A percentile compares a stretch with the other conserved stretches of the same genome.
Evolutionary conservation across 2,888 invertebrate genomes (phyloP).

Genomic region (Pristionchus japonicus): DNA sequence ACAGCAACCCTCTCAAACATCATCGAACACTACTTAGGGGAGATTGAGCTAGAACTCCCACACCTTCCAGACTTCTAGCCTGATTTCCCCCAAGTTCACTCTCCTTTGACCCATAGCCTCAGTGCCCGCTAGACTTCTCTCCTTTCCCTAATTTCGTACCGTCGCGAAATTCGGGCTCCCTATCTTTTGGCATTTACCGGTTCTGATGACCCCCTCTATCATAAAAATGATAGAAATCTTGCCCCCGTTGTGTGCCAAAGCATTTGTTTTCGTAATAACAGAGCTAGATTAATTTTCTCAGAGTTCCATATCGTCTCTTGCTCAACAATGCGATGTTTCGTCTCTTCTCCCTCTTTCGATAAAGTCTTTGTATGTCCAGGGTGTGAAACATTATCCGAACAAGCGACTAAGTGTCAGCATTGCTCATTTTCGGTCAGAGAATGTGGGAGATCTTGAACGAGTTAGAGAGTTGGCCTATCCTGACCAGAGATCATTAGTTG

Average conservation of each 20-base stretch:
- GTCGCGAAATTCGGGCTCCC: background rate
- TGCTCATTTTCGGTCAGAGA: background rate
- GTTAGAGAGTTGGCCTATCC: background rate
- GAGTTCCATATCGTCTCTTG: background rate
- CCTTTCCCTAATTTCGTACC: background rate
- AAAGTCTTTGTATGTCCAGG: background rate
- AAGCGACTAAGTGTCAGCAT: background rate
- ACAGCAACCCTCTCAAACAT: background rate
- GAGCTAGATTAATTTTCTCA: background rate
- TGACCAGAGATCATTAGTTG: background rate
- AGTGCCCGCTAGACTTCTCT: background rate
- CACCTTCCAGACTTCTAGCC: background rate
- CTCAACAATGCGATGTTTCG: background rate
- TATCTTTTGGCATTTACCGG: constrained; percentile 15
- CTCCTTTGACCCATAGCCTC: background rate
- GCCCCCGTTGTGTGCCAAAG: constrained; percentile 21
- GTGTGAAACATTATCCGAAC: background rate
- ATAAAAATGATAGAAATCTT: background rate
- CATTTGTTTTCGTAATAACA: background rate
- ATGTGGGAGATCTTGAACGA: background rate
- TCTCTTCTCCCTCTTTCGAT: background rate
- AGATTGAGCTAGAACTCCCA: background rate
- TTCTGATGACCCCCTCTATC: background rate
- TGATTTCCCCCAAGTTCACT: background rate
- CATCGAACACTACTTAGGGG: background rate